Conservation (phyloP, 37 sponge, comb jelly and placozoan genomes). For the Axinella damicornis region DNA sequence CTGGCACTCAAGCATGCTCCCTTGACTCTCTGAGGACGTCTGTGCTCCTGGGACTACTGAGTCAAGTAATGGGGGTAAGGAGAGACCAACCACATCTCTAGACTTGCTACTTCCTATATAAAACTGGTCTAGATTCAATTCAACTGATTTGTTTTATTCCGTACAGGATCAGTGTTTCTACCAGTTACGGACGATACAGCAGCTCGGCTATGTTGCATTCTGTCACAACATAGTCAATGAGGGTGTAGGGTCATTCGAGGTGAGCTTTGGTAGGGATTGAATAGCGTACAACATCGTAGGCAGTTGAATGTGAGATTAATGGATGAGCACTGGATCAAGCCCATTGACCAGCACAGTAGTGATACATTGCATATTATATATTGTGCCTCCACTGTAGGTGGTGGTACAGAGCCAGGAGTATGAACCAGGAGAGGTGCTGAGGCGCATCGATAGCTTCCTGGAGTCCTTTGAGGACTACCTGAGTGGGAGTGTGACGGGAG, state of each 20-base stretch:
- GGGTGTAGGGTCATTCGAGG: slow-evolving; percentile 37
- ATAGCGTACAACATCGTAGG: too few species aligned
- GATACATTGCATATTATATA: too few species aligned
- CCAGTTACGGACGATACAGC: slow-evolving; percentile 79
- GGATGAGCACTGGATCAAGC: too few species aligned
- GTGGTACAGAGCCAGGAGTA: slow-evolving; percentile 77
- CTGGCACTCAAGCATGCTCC: slow-evolving; percentile 11
- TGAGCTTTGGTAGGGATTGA: too few species aligned
- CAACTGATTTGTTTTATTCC: too few species aligned
- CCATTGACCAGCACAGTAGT: too few species aligned
- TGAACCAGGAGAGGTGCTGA: slow-evolving; percentile 41
- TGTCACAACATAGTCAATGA: slow-evolving; percentile 33
- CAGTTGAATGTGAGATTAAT: too few species aligned
- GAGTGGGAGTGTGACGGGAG: background rate
- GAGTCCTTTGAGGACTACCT: slow-evolving; percentile 4
- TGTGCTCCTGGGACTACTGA: too few species aligned
- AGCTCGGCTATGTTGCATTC: slow-evolving; percentile 84
- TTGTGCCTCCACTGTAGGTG: background rate
- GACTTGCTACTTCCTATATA: too few species aligned
- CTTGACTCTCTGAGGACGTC: slow-evolving; percentile 22
- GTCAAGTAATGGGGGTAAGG: too few species aligned
- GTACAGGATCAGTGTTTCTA: slow-evolving; percentile 78
- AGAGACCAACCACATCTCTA: too few species aligned
- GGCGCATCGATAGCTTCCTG: slow-evolving; percentile 57
- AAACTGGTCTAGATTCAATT: too few species aligned